A percentile compares a stretch with the other conserved stretches of the same genome.
Conservation (phyloP, 37 sponge, comb jelly and placozoan genomes). For the Hexactinellida sp. region DNA sequence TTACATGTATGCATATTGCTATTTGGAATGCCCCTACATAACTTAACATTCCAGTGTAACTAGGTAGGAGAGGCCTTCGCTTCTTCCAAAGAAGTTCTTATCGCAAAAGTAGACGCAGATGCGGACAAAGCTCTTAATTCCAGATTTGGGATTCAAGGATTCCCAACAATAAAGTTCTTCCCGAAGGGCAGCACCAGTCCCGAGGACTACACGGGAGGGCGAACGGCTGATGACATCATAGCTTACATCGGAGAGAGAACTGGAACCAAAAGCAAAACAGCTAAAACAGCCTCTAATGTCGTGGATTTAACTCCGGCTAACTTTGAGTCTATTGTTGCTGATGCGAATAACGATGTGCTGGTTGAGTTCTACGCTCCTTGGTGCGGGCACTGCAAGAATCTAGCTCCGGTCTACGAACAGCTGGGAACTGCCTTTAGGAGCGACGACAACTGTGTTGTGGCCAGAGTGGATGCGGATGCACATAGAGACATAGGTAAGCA, state of each 20-base stretch:
- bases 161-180: constrained; percentile 92
- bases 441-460: constrained; percentile 79
- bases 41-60: neutral
- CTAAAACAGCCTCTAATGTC: constrained; percentile 46
- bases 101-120: constrained; percentile 90
- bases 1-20: too few species aligned
- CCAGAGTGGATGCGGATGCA: constrained; percentile 87
- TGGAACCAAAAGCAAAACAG: constrained; percentile 40
- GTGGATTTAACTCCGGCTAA: constrained; percentile 58
- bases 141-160: constrained; percentile 76
- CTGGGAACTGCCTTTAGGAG: constrained; percentile 68
- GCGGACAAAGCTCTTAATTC: constrained; percentile 47
- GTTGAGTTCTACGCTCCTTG: constrained; percentile 98
- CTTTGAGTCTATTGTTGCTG: constrained; percentile 63
- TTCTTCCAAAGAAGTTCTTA: constrained; percentile 40
- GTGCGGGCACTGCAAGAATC: constrained; percentile 95
- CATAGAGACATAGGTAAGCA: constrained; percentile 41
- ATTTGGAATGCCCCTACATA: too few species aligned
- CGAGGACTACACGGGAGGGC: constrained; percentile 80
- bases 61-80: constrained; percentile 66
- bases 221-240: constrained; percentile 84
- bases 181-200: constrained; percentile 74
- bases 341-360: constrained; percentile 68
- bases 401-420: constrained; percentile 78
- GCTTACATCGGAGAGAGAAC: constrained; percentile 59